Percentiles rank a stretch among this genome's conserved stretches.
These are phyloP conservation scores for Sarcoramphus papa DNA, from an alignment of 2,797 vertebrate species.

Conservation along the genomic window DNA sequence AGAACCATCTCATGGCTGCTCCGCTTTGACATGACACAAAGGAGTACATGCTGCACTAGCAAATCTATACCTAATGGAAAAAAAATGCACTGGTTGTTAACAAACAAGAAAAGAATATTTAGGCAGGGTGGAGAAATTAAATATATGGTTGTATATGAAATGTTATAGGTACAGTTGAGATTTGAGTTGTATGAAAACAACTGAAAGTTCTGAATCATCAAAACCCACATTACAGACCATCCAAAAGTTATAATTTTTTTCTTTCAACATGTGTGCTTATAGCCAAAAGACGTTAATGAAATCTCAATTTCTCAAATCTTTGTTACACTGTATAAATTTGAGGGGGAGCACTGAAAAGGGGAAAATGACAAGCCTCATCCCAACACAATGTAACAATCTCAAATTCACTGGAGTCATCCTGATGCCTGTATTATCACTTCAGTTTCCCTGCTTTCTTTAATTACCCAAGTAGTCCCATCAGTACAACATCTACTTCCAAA, in stretches of 20 bases:
- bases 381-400: background rate
- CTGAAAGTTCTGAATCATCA: background rate
- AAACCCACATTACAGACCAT: background rate
- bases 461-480: background rate
- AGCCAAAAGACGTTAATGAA: background rate
- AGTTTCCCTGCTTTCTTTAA: background rate
- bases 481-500: background rate
- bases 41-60: background rate
- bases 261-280: background rate
- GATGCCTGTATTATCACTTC: background rate
- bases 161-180: background rate
- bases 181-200: background rate
- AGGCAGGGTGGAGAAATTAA: background rate
- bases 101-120: background rate
- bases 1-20: background rate
- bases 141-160: background rate
- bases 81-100: background rate
- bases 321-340: background rate
- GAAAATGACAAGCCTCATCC: background rate
- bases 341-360: background rate
- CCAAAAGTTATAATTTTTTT: background rate
- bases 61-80: background rate
- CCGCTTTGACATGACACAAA: background rate
- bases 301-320: background rate
- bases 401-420: background rate